These are phyloP conservation scores for Proterorhinus semilunaris DNA, from an alignment of 2,113 vertebrate species.

Conservation along the genomic window DNA sequence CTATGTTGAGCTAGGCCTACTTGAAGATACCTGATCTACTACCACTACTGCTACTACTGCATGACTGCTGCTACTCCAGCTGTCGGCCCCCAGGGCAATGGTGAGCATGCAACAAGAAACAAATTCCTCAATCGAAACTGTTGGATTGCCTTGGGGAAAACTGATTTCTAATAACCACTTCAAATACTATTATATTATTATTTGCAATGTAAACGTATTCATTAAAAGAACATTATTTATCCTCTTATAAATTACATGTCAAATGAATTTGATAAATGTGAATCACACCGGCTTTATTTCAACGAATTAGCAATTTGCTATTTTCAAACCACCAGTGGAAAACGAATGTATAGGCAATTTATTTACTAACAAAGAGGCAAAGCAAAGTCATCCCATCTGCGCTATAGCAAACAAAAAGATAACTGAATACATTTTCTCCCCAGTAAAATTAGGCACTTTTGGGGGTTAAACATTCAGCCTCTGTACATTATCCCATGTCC, in stretches of 20 bases:
- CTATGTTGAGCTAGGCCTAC: too few species aligned
- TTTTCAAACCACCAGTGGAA: too few species aligned
- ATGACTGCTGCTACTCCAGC: neutral
- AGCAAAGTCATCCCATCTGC: too few species aligned
- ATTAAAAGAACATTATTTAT: too few species aligned
- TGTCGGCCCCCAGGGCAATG: neutral
- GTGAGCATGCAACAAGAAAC: neutral
- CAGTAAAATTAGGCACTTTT: constrained; percentile 33
- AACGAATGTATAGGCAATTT: too few species aligned
- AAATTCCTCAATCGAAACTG: neutral
- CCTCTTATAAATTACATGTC: too few species aligned
- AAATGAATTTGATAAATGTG: too few species aligned
- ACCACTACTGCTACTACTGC: neutral
- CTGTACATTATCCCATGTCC: constrained; percentile 55
- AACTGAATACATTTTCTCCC: neutral
- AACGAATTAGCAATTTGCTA: too few species aligned
- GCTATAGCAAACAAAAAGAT: too few species aligned
- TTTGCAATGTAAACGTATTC: neutral
- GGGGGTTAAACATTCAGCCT: constrained; percentile 67
- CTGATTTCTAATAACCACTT: neutral
- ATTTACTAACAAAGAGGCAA: too few species aligned
- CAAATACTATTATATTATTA: neutral
- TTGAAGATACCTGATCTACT: neutral
- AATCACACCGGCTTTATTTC: too few species aligned
- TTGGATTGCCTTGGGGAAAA: neutral